Evolutionary conservation across 1,140 invertebrate species (phyloP).

Genomic region (Sesamia nonagrioides): DNA sequence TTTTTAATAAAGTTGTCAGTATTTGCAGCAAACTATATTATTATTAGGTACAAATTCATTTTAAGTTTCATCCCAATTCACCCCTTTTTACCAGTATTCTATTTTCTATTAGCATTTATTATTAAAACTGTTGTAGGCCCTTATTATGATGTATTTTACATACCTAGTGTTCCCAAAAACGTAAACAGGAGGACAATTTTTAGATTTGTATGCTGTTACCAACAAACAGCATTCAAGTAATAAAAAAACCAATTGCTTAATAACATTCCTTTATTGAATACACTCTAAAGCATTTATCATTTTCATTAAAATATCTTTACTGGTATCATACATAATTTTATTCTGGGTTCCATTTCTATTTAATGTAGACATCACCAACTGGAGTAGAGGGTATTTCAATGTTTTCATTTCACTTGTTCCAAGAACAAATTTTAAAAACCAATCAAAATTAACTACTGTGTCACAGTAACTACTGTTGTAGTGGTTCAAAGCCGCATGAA

Average conservation of each 20-base stretch:
- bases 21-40: too few relatives aligned
- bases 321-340: slow-evolving; percentile 69
- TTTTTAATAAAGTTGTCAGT: too few relatives aligned
- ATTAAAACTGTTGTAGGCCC: too few relatives aligned
- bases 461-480: slow-evolving; percentile 72
- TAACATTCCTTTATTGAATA: slow-evolving; percentile 36
- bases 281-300: slow-evolving; percentile 71
- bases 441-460: slow-evolving; percentile 73
- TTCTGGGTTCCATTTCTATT: slow-evolving; percentile 55
- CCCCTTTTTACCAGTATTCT: too few relatives aligned
- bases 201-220: too few relatives aligned
- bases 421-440: slow-evolving; percentile 74
- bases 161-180: too few relatives aligned
- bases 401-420: slow-evolving; percentile 78
- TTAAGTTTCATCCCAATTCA: too few relatives aligned
- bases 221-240: too few relatives aligned
- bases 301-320: slow-evolving; percentile 69
- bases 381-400: slow-evolving; percentile 73
- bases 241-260: not conserved
- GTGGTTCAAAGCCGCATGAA: slow-evolving; percentile 67
- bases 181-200: too few relatives aligned
- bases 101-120: too few relatives aligned
- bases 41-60: too few relatives aligned
- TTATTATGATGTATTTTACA: too few relatives aligned
- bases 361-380: slow-evolving; percentile 67